Evolutionary conservation across 2,888 invertebrate species (phyloP).

Genomic region (Oscheius sp.): DNA sequence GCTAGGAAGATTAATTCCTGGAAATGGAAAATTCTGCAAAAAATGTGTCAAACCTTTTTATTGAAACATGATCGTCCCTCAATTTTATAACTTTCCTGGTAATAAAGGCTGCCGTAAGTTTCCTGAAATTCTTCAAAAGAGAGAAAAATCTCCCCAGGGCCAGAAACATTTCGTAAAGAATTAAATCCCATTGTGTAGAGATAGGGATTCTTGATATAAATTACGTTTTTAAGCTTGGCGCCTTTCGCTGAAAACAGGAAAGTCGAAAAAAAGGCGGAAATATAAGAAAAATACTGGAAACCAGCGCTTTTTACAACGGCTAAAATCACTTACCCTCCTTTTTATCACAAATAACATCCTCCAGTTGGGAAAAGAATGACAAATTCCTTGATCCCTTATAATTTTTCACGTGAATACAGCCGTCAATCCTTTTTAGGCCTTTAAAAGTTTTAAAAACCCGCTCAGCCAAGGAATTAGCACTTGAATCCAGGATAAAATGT

Average conservation of each 20-base stretch:
- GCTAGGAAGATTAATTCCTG: neutral
- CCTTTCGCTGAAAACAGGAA: neutral
- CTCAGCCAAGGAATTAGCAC: neutral
- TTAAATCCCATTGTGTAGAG: neutral
- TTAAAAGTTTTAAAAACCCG: neutral
- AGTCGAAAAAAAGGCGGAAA: too few species aligned
- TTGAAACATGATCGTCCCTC: neutral
- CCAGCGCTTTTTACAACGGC: too few species aligned
- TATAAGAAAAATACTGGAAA: too few species aligned
- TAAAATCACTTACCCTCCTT: neutral
- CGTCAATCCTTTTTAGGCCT: neutral
- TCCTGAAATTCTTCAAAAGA: neutral
- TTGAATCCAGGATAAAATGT: slow-evolving; percentile 1
- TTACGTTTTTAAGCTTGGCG: neutral
- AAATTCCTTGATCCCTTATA: neutral
- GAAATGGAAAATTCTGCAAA: too few species aligned
- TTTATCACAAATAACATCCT: slow-evolving; percentile 3
- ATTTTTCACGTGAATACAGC: neutral
- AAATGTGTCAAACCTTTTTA: neutral
- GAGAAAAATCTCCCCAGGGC: neutral
- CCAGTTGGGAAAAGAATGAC: neutral
- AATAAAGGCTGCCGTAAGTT: too few species aligned
- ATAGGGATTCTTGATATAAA: neutral
- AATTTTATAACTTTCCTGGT: neutral
- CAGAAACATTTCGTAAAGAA: neutral